Evolutionary conservation across 2,113 vertebrate species (phyloP).

Genomic region (Planiliza haematocheilus): DNA sequence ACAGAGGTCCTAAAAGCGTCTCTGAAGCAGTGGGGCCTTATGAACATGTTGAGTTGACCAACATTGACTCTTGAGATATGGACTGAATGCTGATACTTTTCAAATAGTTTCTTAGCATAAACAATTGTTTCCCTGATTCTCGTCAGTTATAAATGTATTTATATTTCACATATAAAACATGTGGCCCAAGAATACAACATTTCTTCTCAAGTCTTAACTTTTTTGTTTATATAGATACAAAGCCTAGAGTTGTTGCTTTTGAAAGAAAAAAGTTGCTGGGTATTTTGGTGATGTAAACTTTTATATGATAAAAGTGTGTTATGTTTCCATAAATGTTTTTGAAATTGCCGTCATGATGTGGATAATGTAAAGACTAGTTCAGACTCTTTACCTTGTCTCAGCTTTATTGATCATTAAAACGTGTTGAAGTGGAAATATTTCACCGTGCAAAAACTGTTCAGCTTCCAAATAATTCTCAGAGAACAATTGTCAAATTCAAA

Average conservation of each 20-base stretch:
- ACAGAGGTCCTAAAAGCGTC: not conserved
- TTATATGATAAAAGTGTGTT: conserved; percentile 20
- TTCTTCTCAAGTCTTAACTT: not conserved
- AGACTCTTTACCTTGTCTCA: not conserved
- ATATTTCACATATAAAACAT: not conserved
- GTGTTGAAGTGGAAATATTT: not conserved
- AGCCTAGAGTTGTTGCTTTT: not conserved
- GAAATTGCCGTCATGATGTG: too few species aligned
- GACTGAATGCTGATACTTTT: not conserved
- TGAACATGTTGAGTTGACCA: not conserved
- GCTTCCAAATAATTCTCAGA: not conserved
- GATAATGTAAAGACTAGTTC: not conserved
- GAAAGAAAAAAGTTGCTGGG: not conserved
- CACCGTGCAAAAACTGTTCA: not conserved
- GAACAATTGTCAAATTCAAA: not conserved
- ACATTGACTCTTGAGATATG: not conserved
- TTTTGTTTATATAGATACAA: conserved; percentile 1
- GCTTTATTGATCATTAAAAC: not conserved
- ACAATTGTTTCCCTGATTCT: too few species aligned
- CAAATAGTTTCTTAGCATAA: too few species aligned
- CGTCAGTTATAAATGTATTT: too few species aligned
- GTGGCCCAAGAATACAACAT: not conserved
- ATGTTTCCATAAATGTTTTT: not conserved
- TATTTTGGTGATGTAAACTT: conserved; percentile 5
- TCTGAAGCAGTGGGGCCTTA: not conserved